Percentiles rank a stretch among this genome's conserved stretches.
phyloP scores from a whole-genome alignment of 2,888 invertebrate species.

The Coelinius sp. region DNA sequence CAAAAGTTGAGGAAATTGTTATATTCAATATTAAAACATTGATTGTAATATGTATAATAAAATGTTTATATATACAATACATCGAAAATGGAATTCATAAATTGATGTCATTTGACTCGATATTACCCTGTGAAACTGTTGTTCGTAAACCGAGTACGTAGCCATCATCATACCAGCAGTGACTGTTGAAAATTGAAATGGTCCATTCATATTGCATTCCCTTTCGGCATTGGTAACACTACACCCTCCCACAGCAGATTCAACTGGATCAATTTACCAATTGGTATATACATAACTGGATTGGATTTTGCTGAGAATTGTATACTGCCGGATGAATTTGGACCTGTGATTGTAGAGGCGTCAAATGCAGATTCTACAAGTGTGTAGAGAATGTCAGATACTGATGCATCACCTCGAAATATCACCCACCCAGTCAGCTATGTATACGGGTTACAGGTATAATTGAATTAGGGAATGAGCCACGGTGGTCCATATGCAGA shows the following conservation, averaged over 20 bases:
- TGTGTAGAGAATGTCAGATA: conserved; percentile 54
- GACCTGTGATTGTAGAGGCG: conserved; percentile 16
- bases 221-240: conserved; percentile 1
- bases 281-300: conserved; percentile 7
- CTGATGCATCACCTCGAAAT: conserved; percentile 13
- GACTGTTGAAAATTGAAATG: conserved; percentile 1
- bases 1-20: neutral
- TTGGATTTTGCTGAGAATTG: neutral
- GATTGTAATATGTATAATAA: neutral
- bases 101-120: neutral
- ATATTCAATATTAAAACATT: neutral
- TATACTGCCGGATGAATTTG: conserved; percentile 1
- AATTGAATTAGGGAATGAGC: conserved; percentile 37
- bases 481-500: conserved; percentile 35
- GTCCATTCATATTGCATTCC: neutral
- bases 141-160: neutral
- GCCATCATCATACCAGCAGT: neutral
- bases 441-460: conserved; percentile 18
- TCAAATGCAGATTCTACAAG: conserved; percentile 66
- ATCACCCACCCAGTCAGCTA: neutral
- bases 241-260: conserved; percentile 5
- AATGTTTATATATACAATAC: neutral
- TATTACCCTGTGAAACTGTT: neutral
- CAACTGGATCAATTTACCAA: conserved; percentile 33
- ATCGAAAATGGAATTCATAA: neutral